Evolutionary conservation across 2,113 vertebrate species (phyloP), one percentile per base, ranked within the genome.

Genomic region (Orthonyx spaldingii): DNA sequence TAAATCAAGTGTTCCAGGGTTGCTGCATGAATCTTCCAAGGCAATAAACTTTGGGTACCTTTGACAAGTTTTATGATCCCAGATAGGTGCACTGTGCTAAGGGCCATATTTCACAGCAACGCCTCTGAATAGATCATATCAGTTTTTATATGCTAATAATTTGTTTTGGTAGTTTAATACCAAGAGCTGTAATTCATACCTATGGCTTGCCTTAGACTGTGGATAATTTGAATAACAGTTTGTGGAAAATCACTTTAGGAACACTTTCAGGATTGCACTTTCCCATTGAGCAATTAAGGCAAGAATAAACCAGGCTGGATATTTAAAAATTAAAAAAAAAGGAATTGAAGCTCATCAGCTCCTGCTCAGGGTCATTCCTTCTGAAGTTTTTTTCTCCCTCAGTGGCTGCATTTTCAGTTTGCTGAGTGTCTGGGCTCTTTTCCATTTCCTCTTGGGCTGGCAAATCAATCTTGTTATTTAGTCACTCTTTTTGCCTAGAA

Each of bases 131-230:
- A 95, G 84, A 94, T 93, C 91, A 91, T 85, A 97, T 95, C 91
- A 64, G 66, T 87, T 95, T 95, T 97, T 97, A 95, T 84, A 88
- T 86, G 84, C 93, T 95, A 96, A 95, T 96, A 70, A 90, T 91
- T 95, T 94, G 93, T 93, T 95, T 96, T 23, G 78, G 61, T 93
- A 84, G 90, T 92, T 89, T 94, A 96, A 95, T 95, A 65, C 90
- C 57, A 64, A 65, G 82, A 90, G 80, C 84, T 68, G 17, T 95
- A 92, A 96, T 19, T 97, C 88, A 91, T 35, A 44, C 37, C 53
- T 30, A 77, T 93, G 65, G 39, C 7, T 22, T 35, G 86, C 41
- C 60, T 77, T 82, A 59, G 47, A 44, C 59, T 66, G 33, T 10
- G 66, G 71, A 24, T 92, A 81, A 95, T 95, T 81, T 90, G n/a